Evolutionary conservation across 2,888 invertebrate species (phyloP).

Genomic region (Eucera pruinosa): DNA sequence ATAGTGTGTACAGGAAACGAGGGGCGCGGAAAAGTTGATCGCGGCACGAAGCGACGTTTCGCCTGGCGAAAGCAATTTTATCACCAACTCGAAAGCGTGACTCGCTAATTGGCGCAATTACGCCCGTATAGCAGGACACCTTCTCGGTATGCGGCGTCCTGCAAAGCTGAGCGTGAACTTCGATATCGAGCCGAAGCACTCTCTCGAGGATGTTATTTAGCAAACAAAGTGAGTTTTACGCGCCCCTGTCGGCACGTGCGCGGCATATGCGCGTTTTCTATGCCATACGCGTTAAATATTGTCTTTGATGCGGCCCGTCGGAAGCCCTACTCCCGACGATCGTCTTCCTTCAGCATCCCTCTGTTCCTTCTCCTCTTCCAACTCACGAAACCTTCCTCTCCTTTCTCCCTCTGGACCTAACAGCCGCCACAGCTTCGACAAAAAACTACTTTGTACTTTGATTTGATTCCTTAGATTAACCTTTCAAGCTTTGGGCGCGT

Average conservation of each 20-base stretch:
- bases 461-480: constrained; percentile 83
- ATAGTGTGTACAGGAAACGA: no score
- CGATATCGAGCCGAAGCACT: constrained; percentile 70
- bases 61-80: constrained; percentile 42
- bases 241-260: constrained; percentile 82
- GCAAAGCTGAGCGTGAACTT: constrained; percentile 36
- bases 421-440: constrained; percentile 54
- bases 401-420: neutral
- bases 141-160: constrained; percentile 47
- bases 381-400: neutral
- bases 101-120: constrained; percentile 62
- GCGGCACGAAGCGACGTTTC: neutral
- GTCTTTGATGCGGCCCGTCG: constrained; percentile 83
- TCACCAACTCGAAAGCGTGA: constrained; percentile 35
- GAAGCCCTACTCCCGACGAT: constrained; percentile 73
- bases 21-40: constrained; percentile 1
- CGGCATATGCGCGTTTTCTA: constrained; percentile 79
- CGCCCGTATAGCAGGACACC: constrained; percentile 55
- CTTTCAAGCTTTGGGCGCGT: constrained; percentile 80
- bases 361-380: neutral
- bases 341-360: constrained; percentile 21
- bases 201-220: constrained; percentile 81
- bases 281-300: constrained; percentile 80
- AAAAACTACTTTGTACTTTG: constrained; percentile 81
- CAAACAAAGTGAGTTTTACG: constrained; percentile 83